These are phyloP conservation scores for Apis dorsata DNA, from an alignment of 1,140 invertebrate genomes.

Conservation along the genomic window DNA sequence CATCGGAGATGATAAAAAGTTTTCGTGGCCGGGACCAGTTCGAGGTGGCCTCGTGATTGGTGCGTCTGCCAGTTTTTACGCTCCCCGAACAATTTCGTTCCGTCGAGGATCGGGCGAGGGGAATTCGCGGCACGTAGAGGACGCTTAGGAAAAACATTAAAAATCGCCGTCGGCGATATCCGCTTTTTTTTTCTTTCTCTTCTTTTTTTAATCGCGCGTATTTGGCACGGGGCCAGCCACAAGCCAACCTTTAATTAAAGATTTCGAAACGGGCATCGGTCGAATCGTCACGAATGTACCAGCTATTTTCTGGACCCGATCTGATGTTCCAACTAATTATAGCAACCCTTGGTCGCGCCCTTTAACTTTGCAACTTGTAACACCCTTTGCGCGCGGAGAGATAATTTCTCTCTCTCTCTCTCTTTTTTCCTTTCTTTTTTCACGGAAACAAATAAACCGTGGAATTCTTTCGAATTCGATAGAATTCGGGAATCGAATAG, in stretches of 20 bases:
- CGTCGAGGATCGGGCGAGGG: neutral
- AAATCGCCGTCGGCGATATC: constrained; percentile 44
- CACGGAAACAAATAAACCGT: constrained; percentile 4
- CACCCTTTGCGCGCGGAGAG: too few species aligned
- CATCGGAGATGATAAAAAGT: constrained; percentile 44
- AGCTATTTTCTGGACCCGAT: neutral
- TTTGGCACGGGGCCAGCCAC: constrained; percentile 8
- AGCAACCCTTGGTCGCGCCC: too few species aligned
- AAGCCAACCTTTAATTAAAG: constrained; percentile 36
- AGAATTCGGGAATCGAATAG: neutral
- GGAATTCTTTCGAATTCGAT: neutral
- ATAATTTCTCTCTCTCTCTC: neutral
- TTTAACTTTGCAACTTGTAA: neutral
- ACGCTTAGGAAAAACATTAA: constrained; percentile 49
- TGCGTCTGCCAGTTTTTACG: constrained; percentile 47
- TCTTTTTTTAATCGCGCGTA: constrained; percentile 25
- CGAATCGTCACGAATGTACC: constrained; percentile 12
- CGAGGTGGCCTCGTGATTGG: constrained; percentile 37
- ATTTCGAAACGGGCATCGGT: constrained; percentile 19
- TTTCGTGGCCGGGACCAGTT: constrained; percentile 7
- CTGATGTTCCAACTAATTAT: neutral
- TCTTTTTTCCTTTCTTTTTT: neutral
- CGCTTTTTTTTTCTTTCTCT: neutral
- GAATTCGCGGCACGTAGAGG: constrained; percentile 42
- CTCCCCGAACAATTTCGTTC: constrained; percentile 37